Evolutionary conservation across 2,888 invertebrate species (phyloP).

Genomic region (Auanema sp.): DNA sequence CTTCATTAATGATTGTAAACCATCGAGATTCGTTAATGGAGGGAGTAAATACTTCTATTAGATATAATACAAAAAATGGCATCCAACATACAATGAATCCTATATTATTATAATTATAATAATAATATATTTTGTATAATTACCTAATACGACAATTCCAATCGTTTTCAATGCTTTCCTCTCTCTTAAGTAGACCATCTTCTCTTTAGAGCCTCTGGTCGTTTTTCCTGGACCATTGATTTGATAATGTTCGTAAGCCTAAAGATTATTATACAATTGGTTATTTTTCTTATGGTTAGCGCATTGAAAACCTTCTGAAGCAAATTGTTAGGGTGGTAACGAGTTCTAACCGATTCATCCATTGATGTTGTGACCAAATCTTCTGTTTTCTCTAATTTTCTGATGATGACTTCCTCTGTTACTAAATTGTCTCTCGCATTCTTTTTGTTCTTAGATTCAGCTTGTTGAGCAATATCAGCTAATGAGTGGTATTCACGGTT

Average conservation of each 20-base stretch:
- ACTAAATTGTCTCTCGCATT: constrained; percentile 14
- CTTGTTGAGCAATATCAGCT: constrained; percentile 46
- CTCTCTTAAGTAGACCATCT: constrained; percentile 62
- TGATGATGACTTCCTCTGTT: neutral
- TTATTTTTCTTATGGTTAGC: neutral
- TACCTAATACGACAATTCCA: constrained; percentile 63
- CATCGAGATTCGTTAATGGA: constrained; percentile 32
- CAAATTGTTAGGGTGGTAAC: constrained; percentile 52
- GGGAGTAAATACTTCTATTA: constrained; percentile 59
- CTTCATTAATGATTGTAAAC: constrained; percentile 54
- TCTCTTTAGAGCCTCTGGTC: constrained; percentile 62
- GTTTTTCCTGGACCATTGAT: constrained; percentile 56
- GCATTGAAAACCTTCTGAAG: constrained; percentile 26
- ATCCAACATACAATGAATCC: constrained; percentile 66
- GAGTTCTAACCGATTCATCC: constrained; percentile 36
- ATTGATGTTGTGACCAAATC: constrained; percentile 36
- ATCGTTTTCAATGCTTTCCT: constrained; percentile 64
- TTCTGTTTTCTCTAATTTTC: constrained; percentile 21
- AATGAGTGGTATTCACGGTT: constrained; percentile 55
- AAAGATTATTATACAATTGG: constrained; percentile 8
- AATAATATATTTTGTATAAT: neutral
- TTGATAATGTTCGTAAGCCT: constrained; percentile 56
- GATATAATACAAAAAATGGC: constrained; percentile 65
- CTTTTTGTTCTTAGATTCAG: neutral
- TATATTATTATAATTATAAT: constrained; percentile 17